Percentiles rank a stretch among this genome's conserved stretches.
These are phyloP conservation scores for Tinea semifulvella DNA, from an alignment of 2,888 invertebrate genomes.

Conservation along the genomic window DNA sequence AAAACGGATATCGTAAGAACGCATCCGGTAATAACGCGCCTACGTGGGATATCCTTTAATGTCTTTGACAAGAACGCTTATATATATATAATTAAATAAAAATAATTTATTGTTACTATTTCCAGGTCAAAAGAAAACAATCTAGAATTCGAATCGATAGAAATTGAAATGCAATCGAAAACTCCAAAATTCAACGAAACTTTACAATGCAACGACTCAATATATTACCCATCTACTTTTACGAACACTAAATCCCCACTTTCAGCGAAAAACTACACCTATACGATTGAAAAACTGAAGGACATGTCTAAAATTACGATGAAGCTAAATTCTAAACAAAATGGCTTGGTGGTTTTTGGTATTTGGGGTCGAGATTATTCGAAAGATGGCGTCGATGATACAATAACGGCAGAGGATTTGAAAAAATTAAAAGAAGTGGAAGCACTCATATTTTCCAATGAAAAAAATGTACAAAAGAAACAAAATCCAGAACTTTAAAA, in stretches of 20 bases:
- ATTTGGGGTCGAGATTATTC: conserved; percentile 54
- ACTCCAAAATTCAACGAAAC: conserved; percentile 35
- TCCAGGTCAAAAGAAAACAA: not conserved
- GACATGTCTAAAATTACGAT: conserved; percentile 23
- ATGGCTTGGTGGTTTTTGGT: conserved; percentile 53
- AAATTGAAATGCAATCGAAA: conserved; percentile 19
- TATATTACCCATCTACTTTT: conserved; percentile 61
- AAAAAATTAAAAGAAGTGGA: not conserved
- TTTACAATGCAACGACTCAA: conserved; percentile 39
- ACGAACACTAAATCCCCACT: conserved; percentile 57
- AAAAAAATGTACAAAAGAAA: too few species aligned
- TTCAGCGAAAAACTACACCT: conserved; percentile 35
- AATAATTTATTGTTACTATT: too few species aligned
- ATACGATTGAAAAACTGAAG: conserved; percentile 19
- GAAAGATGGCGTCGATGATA: conserved; percentile 43
- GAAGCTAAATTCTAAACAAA: conserved; percentile 40
- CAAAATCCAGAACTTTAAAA: too few species aligned
- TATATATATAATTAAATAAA: too few species aligned
- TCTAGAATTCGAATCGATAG: not conserved
- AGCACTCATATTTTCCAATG: too few species aligned
- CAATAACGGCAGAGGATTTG: conserved; percentile 24
- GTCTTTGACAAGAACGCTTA: too few species aligned
- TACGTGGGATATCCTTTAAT: too few species aligned
- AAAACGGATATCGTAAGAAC: too few species aligned
- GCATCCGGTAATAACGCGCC: too few species aligned